Evolutionary conservation across 2,113 vertebrate species (phyloP).

Genomic region (Felis chaus): DNA sequence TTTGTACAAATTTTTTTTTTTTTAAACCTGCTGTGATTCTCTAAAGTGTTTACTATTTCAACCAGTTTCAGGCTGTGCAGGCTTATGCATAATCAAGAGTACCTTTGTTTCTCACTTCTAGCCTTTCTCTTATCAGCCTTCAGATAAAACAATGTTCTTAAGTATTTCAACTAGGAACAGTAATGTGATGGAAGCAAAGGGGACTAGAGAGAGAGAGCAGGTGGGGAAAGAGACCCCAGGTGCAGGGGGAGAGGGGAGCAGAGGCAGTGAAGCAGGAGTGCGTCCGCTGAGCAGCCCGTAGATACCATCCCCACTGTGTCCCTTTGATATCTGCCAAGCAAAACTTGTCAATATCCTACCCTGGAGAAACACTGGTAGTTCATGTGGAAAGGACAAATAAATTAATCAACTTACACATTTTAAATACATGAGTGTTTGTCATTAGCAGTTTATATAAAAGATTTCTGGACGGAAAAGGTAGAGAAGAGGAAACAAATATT

Average conservation of each 20-base stretch:
- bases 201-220: background rate
- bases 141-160: background rate
- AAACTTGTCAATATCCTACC: background rate
- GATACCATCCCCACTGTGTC: background rate
- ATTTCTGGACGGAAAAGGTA: background rate
- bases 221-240: background rate
- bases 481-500: background rate
- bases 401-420: background rate
- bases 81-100: background rate
- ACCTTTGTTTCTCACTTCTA: background rate
- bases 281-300: accelerated
- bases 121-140: background rate
- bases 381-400: background rate
- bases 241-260: background rate
- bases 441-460: background rate
- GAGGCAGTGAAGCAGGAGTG: accelerated
- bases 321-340: background rate
- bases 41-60: background rate
- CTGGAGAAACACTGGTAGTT: background rate
- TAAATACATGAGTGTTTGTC: background rate
- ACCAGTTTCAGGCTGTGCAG: background rate
- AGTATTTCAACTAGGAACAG: background rate
- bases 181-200: background rate
- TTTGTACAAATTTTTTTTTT: background rate
- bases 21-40: background rate